Evolutionary conservation across 2,888 invertebrate species (phyloP), one percentile per base, ranked within the genome.

Genomic region (Apamea anceps): DNA sequence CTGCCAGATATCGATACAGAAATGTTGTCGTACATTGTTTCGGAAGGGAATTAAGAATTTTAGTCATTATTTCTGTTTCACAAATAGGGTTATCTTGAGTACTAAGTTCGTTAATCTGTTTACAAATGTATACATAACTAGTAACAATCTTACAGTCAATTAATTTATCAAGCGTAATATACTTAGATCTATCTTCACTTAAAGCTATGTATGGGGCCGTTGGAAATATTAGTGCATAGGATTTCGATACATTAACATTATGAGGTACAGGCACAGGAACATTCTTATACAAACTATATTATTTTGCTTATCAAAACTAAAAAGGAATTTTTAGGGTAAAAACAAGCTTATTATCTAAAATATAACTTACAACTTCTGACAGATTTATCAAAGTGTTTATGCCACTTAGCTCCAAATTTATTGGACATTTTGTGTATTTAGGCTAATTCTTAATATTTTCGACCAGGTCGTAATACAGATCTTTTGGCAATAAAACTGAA

Each of bases 51-150:
- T 5, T 37, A 37, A 37, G 37, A 37, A 60, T n/a, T n/a, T n/a
- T n/a, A n/a, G n/a, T n/a, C n/a, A n/a, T 60, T n/a, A 60, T 60
- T 60, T 5, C n/a, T n/a, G 60, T 13, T 13, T 60, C 60, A n/a
- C n/a, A 60, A n/a, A 60, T 60, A 60, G n/a, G 60, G 60, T 60
- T 60, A 60, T n/a, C 60, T 60, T n/a, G n/a, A n/a, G n/a, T 60
- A n/a, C 60, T n/a, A 13, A n/a, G 13, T 13, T 60, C 60, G n/a
- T 60, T n/a, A n/a, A 13, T 60, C 5, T n/a, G 60, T 13, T 13
- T 60, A 60, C 60, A n/a, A n/a, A n/a, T n/a, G 60, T 57, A 25
- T 25, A 25, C 25, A 57, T 60, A 13, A 2, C n/a, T 51, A 51
- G 51, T 51, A 18, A 51, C 51, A 51, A 18, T 51, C 18, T 60